Evolutionary conservation across 2,797 vertebrate species (phyloP), one percentile per base, ranked within the genome.

Genomic region (Cryptoprocta ferox): DNA sequence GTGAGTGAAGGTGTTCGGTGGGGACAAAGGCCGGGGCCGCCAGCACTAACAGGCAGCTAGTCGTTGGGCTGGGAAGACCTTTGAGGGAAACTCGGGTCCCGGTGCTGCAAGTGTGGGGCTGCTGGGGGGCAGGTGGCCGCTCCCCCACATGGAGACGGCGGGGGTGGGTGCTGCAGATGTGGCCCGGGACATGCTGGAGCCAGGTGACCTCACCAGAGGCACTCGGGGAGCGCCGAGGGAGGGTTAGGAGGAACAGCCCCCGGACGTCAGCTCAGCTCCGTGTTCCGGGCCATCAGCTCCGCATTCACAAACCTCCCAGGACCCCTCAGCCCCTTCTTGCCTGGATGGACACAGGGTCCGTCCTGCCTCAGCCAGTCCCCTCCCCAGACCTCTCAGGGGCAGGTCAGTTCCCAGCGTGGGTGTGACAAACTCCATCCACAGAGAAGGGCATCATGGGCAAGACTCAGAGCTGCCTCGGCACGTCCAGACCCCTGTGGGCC

Each of bases 331-430:
- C 42, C 11, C 56, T 86, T 80, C 35, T 65, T 80, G 71, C 56
- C 89, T 73, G 56, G 73, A 39, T 32, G 35, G 42, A 56, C 66
- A 56, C 13, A 71, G 21, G 24, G 6, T 35, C 48, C 42, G 12
- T 35, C 30, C 16, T 15, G 24, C 24, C 39, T 78, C 95, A 89
- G n/a, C 1, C 9, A 0, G 4, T 35, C 0, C 15, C 10, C 19
- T 70, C 32, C 5, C 26, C 83, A 66, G 21, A 48, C 35, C 35
- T 65, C 83, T 19, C 59, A 32, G 37, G 87, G 65, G 37, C 6
- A 4, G 32, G 13, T 26, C 3, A 10, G 21, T 80, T 11, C 12
- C 16, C 65, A 6, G 0, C 2, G 10, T 35, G 9, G 24, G 24
- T 53, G 28, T 12, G 42, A 24, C 21, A 61, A 70, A 15, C 42